Percentiles rank a stretch among this genome's conserved stretches.
phyloP scores from a whole-genome alignment of 2,888 invertebrate species.

The Aplocera efformata region DNA sequence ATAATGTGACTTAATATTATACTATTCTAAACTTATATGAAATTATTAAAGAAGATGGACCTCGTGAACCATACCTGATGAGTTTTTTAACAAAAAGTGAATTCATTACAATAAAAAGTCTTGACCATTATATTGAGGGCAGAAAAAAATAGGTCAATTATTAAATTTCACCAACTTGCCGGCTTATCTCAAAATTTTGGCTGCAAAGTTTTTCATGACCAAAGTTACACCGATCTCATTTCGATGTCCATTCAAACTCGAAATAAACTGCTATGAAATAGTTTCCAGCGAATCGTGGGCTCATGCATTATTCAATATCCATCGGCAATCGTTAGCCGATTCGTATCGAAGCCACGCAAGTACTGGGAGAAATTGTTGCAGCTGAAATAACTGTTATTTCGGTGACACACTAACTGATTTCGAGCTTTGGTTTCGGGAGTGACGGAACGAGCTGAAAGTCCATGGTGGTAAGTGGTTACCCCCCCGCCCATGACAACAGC shows the following conservation, averaged over 20 bases:
- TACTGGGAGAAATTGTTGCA: neutral
- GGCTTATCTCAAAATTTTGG: neutral
- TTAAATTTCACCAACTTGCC: neutral
- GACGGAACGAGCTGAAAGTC: no score
- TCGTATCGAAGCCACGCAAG: neutral
- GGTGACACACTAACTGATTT: neutral
- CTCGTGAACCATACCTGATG: no score
- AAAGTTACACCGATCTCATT: neutral
- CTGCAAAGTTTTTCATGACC: neutral
- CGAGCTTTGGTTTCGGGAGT: neutral
- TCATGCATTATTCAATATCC: conserved; percentile 5
- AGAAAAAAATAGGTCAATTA: conserved; percentile 23
- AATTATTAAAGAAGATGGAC: no score
- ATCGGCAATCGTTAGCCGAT: neutral
- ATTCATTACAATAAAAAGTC: no score
- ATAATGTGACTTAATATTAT: no score
- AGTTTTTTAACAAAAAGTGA: no score
- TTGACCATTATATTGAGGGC: no score
- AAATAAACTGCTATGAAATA: conserved; percentile 6
- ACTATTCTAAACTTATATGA: no score
- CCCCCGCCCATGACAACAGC: no score
- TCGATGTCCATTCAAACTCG: conserved; percentile 1
- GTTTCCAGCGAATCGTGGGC: neutral
- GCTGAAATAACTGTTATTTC: neutral
- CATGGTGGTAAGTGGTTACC: no score